A percentile compares a stretch with the other conserved stretches of the same genome.
phyloP scores from a whole-genome alignment of 2,113 vertebrate genomes.

The Morone chrysops region DNA sequence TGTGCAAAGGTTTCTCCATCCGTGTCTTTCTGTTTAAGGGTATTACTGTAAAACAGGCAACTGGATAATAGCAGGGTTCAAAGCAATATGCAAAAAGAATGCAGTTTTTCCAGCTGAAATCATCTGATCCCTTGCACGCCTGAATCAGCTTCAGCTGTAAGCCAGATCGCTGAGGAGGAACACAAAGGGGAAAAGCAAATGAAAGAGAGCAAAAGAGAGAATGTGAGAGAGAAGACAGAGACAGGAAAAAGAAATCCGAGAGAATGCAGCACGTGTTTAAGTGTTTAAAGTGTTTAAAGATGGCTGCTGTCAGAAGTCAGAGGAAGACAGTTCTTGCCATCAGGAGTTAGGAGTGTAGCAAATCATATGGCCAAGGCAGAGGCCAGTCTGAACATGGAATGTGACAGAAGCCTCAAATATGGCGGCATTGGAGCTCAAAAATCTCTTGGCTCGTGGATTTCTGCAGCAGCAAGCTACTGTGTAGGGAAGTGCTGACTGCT shows the following conservation, averaged over 20 bases:
- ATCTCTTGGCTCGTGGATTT: constrained; percentile 76
- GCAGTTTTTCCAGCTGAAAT: constrained; percentile 81
- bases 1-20: constrained; percentile 61
- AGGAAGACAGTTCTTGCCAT: constrained; percentile 64
- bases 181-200: constrained; percentile 71
- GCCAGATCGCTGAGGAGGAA: constrained; percentile 73
- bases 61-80: constrained; percentile 77
- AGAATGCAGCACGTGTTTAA: constrained; percentile 73
- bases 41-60: constrained; percentile 80
- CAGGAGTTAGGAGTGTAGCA: constrained; percentile 42
- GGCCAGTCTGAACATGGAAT: constrained; percentile 71
- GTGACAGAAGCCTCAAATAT: constrained; percentile 70
- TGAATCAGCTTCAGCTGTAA: constrained; percentile 81
- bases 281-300: constrained; percentile 80
- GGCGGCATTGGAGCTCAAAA: constrained; percentile 67
- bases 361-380: constrained; percentile 66
- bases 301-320: constrained; percentile 75
- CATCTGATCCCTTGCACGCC: constrained; percentile 80
- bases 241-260: constrained; percentile 56
- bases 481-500: constrained; percentile 77
- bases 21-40: constrained; percentile 67
- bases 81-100: constrained; percentile 79
- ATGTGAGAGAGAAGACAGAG: constrained; percentile 52
- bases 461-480: constrained; percentile 76
- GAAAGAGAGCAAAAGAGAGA: constrained; percentile 54